Percentiles rank a stretch among this genome's conserved stretches.
These are phyloP conservation scores for Caprella mutica DNA, from an alignment of 2,888 invertebrate species.

Conservation along the genomic window DNA sequence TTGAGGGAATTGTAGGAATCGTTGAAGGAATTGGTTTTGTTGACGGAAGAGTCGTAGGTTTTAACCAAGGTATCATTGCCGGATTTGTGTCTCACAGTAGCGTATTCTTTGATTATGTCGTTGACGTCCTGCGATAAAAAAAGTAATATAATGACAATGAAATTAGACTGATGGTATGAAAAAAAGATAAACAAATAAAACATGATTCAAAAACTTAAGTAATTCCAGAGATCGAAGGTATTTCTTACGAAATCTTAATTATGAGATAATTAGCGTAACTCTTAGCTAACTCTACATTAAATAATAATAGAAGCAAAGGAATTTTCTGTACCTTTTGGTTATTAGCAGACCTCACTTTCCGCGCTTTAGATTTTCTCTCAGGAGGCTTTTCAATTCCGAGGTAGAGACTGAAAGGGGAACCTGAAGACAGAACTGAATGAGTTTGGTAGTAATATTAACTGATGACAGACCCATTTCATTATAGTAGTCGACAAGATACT, in stretches of 20 bases:
- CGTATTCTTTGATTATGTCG: constrained; percentile 30
- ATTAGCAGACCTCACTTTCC: neutral
- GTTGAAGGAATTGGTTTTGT: constrained; percentile 7
- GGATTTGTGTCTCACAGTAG: constrained; percentile 14
- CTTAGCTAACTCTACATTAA: no score
- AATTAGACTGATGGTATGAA: no score
- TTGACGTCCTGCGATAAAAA: constrained; percentile 20
- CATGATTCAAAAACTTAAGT: no score
- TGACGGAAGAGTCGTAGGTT: constrained; percentile 22
- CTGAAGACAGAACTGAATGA: no score
- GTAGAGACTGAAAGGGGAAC: constrained; percentile 75
- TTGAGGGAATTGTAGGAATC: neutral
- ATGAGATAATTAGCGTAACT: no score
- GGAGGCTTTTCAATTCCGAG: constrained; percentile 46
- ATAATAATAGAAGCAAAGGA: neutral
- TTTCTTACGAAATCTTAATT: no score
- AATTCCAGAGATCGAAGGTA: no score
- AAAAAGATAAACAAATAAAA: no score
- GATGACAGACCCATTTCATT: no score
- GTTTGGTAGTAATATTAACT: no score
- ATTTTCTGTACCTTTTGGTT: neutral
- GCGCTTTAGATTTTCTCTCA: constrained; percentile 19
- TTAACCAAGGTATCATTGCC: constrained; percentile 15
- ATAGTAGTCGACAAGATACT: no score
- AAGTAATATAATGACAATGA: no score